phyloP scores from a whole-genome alignment of 2,797 vertebrate genomes.

The Rhinogobio ventralis region DNA sequence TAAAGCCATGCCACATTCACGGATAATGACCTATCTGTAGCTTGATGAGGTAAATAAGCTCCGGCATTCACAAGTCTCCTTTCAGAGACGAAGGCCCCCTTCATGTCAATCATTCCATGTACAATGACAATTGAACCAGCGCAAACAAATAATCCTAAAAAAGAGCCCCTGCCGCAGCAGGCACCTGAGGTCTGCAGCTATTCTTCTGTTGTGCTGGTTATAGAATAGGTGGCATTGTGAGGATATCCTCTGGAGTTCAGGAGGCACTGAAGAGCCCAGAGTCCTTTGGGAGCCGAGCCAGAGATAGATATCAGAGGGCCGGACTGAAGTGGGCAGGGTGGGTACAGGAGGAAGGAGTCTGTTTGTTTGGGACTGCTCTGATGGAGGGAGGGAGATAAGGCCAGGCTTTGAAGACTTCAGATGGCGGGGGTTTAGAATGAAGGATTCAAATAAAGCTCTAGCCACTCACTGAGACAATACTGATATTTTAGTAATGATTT shows the following conservation, averaged over 20 bases:
- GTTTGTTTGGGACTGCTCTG: conserved; percentile 44
- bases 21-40: neutral
- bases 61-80: neutral
- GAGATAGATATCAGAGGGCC: conserved; percentile 36
- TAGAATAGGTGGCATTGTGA: conserved; percentile 41
- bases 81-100: neutral
- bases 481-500: neutral
- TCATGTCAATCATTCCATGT: conserved; percentile 19
- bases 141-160: conserved; percentile 39
- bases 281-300: neutral
- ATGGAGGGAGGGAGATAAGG: conserved; percentile 35
- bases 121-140: conserved; percentile 24
- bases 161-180: neutral
- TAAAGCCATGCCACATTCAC: neutral
- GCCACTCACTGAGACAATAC: neutral
- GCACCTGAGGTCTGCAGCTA: conserved; percentile 8
- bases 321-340: neutral
- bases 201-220: conserved; percentile 24
- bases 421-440: neutral
- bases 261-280: neutral
- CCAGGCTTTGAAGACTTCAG: conserved; percentile 1
- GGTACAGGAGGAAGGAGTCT: conserved; percentile 33
- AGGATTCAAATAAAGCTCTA: neutral
- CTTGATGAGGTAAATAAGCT: neutral
- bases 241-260: conserved; percentile 33